Base-by-base conservation (phyloP, 2,888 invertebrate species). In the Epsilonema sp. region DNA sequence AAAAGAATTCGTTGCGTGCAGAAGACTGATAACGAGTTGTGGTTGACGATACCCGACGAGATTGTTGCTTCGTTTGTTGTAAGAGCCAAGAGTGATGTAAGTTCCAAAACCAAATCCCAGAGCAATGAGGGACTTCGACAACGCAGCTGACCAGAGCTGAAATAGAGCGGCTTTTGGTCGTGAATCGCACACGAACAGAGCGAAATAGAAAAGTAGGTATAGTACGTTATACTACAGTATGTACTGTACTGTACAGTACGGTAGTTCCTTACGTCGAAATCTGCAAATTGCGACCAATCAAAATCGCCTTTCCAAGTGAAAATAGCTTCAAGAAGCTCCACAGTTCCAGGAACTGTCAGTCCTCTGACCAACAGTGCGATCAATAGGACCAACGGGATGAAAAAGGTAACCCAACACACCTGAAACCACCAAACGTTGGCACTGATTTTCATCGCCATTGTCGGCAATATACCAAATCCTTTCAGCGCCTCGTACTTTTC, bases 31-130 rank as follows among this genome's bases (percentile, higher is more conserved):
- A n/a, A n/a, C n/a, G n/a, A n/a, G n/a, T n/a, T n/a, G n/a, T n/a
- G n/a, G n/a, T n/a, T n/a, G n/a, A n/a, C n/a, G n/a, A n/a, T 31
- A 58, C 59, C 56, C 51, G 24, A 63, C 61, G 19, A 63, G 52
- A 47, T 63, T 63, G 52, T 61, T 63, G 47, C 51, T 55, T 41
- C 60, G 51, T 47, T 62, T 60, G 52, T 58, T 62, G 52, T 63
- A 63, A n/a, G 58, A 58, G 25, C 57, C 59, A 46, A 63, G 56
- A 3, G 63, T 62, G 47, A 62, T 64, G 49, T 58, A 62, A 2
- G 59, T 59, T 2, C 63, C 63, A 47, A 60, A 62, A 19, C 63
- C 64, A 36, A 62, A 52, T 5, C 63, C 63, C 23, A 55, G 55
- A 13, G 62, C 61, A 5, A 60, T 53, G 46, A 63, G 53, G 2